Conservation (phyloP, 2,113 vertebrate genomes). For the Odocoileus virginianus region DNA sequence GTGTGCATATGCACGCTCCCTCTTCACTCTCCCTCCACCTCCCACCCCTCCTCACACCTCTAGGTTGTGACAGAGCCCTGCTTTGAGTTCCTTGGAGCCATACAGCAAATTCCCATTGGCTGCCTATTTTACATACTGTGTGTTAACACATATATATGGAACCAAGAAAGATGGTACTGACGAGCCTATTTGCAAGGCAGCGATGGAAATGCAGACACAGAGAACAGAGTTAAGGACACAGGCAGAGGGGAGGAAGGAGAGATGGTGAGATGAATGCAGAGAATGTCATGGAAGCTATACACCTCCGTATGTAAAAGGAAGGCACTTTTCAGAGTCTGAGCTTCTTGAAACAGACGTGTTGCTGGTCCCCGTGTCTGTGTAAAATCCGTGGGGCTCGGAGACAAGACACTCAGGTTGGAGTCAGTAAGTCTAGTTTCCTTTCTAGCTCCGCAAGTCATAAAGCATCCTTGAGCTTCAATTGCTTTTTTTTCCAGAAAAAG, state of each 20-base stretch:
- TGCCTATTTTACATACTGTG: not conserved
- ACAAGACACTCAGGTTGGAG: not conserved
- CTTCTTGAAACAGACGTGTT: rapidly evolving
- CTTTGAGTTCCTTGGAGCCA: not conserved
- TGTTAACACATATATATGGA: not conserved
- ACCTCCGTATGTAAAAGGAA: not conserved
- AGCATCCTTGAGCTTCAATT: not conserved
- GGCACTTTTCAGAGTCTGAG: not conserved
- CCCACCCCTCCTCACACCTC: not conserved
- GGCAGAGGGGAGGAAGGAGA: not conserved
- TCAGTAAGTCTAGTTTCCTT: not conserved
- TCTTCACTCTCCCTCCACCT: not conserved
- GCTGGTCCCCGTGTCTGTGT: not conserved
- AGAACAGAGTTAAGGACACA: not conserved
- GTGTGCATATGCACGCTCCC: not conserved
- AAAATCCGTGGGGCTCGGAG: rapidly evolving
- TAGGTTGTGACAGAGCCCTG: not conserved
- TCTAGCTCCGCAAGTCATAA: not conserved
- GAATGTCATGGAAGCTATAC: not conserved
- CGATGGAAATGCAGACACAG: not conserved
- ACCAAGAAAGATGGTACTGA: not conserved
- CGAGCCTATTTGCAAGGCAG: not conserved
- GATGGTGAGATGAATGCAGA: not conserved
- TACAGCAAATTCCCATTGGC: not conserved
- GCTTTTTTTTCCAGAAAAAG: not conserved